Evolutionary conservation across 2,113 vertebrate genomes (phyloP).

Genomic region (Malaclemys terrapin): DNA sequence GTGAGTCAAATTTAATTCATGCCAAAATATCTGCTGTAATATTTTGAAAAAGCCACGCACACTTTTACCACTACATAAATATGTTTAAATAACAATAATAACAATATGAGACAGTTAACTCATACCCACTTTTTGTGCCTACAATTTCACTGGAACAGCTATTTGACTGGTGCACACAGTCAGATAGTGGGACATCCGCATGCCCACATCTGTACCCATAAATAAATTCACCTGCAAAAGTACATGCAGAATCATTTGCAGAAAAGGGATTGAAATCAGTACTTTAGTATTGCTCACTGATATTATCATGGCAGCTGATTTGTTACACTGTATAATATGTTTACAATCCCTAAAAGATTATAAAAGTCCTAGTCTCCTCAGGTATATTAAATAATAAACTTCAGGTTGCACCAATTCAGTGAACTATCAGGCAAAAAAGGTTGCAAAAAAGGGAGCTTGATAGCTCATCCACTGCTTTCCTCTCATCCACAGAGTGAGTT

Average conservation of each 20-base stretch:
- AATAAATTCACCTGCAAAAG: not conserved
- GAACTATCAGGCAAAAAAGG: slow-evolving; percentile 54
- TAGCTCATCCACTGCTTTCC: slow-evolving; percentile 19
- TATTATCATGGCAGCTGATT: not conserved
- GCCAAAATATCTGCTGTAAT: not conserved
- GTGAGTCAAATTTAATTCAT: not conserved
- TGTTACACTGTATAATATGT: not conserved
- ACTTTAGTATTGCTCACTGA: not conserved
- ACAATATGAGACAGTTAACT: not conserved
- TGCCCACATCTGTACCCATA: not conserved
- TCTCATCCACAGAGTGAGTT: too few relatives aligned
- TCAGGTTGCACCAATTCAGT: slow-evolving; percentile 42
- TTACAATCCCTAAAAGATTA: not conserved
- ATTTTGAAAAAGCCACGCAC: not conserved
- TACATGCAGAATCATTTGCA: not conserved
- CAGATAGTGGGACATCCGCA: not conserved
- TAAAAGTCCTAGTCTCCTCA: slow-evolving; percentile 4
- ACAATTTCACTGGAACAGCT: not conserved
- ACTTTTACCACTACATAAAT: not conserved
- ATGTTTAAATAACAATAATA: not conserved
- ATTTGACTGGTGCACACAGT: not conserved
- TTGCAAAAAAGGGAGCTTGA: slow-evolving; percentile 28
- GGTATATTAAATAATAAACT: slow-evolving; percentile 57
- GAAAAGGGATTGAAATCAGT: not conserved
- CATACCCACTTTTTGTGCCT: not conserved